Base-by-base conservation (phyloP, 1,140 invertebrate species). In the Diuraphis noxia region DNA sequence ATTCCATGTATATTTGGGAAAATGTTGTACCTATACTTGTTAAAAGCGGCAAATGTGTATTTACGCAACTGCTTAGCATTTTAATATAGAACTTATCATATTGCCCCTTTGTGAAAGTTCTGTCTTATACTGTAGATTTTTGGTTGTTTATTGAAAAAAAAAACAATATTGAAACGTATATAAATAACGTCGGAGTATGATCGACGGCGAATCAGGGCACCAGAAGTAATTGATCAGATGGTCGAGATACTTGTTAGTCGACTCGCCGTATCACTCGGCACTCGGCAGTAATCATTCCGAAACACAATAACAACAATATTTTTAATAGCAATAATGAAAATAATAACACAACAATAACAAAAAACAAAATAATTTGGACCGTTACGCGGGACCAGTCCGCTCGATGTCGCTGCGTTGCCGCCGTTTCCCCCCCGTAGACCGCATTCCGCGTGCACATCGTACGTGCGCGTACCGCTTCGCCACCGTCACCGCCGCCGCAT, bases 281-380 rank as follows among this genome's bases (percentile, higher is more conserved):
- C 72, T 72, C 5, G 30, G 56, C 19, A 34, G 72, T 79, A 23
- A 79, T 49, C 19, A 49, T 79, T 79, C 36, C 72, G 72, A 79
- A n/a, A 72, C 56, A 72, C 56, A 72, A n/a, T 7, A 63, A 63
- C 56, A 72, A 72, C n/a, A 72, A 17, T n/a, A 72, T n/a, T 25
- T 56, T 34, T 7, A 79, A 79, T 21, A 36, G 72, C n/a, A 36
- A 79, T 81, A 40, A 79, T 36, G 36, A 79, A 38, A 79, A 38
- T 23, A 38, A 79, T 30, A 41, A 84, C 19, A 81, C 25, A 30
- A 82, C n/a, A 82, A 82, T 30, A 84, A 41, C 17, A 40, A n/a
- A 46, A 46, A n/a, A 41, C 30, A 40, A 34, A 34, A 46, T 17
- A 36, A 52, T 86, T 38, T 96, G 96, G 52, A 98, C 95, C 13